phyloP scores from a whole-genome alignment of 2,113 vertebrate genomes.

The Urocynchramus pylzowi region DNA sequence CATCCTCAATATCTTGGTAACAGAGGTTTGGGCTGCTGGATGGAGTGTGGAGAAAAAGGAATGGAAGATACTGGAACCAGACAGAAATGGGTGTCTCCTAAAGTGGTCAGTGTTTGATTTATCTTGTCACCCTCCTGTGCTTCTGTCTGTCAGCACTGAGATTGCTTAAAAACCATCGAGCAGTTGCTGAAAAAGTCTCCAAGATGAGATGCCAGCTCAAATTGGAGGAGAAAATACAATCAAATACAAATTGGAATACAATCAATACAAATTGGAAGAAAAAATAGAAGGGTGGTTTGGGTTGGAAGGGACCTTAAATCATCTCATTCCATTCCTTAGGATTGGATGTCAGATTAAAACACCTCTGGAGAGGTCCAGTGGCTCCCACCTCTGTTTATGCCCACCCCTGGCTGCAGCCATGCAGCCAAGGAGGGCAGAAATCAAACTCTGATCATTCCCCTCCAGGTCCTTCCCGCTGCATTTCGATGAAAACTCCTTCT shows the following conservation, averaged over 20 bases:
- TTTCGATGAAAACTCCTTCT: slow-evolving; percentile 90
- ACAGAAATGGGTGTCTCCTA: not conserved
- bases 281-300: not conserved
- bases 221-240: not conserved
- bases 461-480: slow-evolving; percentile 89
- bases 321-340: not conserved
- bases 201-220: not conserved
- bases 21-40: not conserved
- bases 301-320: not conserved
- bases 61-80: not conserved
- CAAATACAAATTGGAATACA: not conserved
- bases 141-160: not conserved
- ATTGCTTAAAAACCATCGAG: not conserved
- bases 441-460: not conserved
- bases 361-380: not conserved
- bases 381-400: not conserved
- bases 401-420: not conserved
- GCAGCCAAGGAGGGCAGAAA: not conserved
- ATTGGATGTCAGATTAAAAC: not conserved
- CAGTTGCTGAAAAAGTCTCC: not conserved
- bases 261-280: not conserved
- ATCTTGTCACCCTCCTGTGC: not conserved
- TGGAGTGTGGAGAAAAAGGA: not conserved
- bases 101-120: not conserved
- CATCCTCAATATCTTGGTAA: not conserved